Conservation (phyloP, 2,113 vertebrate genomes). For the Pycnonotus jocosus region DNA sequence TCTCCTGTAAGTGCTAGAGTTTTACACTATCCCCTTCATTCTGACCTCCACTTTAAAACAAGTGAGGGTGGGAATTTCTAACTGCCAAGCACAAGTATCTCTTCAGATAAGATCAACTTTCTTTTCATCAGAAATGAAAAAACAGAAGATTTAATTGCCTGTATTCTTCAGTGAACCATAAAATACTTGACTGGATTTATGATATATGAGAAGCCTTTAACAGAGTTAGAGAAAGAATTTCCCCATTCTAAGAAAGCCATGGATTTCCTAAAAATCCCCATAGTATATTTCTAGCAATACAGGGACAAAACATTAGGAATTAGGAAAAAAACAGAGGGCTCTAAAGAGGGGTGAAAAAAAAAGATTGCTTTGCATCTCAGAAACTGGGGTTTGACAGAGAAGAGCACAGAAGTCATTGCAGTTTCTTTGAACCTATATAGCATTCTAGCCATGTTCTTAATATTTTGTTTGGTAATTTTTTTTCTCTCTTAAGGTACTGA, state of each 20-base stretch:
- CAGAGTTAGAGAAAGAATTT: neutral
- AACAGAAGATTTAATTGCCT: neutral
- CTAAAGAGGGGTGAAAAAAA: neutral
- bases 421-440: neutral
- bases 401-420: neutral
- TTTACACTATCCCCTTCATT: neutral
- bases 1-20: neutral
- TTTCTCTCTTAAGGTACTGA: neutral
- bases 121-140: neutral
- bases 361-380: neutral
- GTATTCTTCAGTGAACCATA: neutral
- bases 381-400: neutral
- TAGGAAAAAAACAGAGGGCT: neutral
- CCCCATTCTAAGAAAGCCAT: neutral
- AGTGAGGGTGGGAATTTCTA: neutral
- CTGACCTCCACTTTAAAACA: slow-evolving; percentile 14
- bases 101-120: neutral
- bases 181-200: neutral
- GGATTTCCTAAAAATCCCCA: neutral
- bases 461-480: neutral
- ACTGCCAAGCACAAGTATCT: neutral
- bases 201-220: neutral
- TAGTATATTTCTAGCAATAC: neutral
- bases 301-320: neutral
- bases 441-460: neutral